Base-by-base conservation (phyloP, 1,140 invertebrate genomes). In the Trichonephila clavata region DNA sequence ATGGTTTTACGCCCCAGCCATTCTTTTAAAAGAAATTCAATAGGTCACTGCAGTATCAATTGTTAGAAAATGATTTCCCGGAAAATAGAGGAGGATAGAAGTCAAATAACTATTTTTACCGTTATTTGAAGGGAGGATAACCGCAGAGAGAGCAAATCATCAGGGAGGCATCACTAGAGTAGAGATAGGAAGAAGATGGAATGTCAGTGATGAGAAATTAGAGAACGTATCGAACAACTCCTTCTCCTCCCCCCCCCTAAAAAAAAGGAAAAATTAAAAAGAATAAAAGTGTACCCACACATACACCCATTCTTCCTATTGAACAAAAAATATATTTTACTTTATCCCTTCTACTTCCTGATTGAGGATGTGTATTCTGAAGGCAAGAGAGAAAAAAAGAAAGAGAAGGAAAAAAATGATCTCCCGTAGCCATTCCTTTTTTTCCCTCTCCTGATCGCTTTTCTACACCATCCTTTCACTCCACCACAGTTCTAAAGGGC, bases 311-410 rank as follows among this genome's bases (percentile, higher is more conserved):
- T 77, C 18, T 39, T 16, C 71, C 24, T 13, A 18, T 10, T 7
- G 18, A 77, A 77, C 27, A 77, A 77, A 77, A 32, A 77, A 24
- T n/a, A 68, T 68, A 24, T 68, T 77, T 32, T 32, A 77, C 71
- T 27, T 77, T 77, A 77, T 77, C 71, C 71, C 32, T 32, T 77
- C 27, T 18, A 39, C 27, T 77, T 77, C 27, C 27, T 77, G 71
- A 77, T 77, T 77, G 71, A 77, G 71, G 71, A 77, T 77, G 71
- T 77, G 71, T 77, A 77, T 77, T 77, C 71, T 39, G 27, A 32
- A 77, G 27, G 27, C 27, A 77, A 77, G 71, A 14, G n/a, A 71
- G 50, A 50, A 43, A 43, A 43, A 27, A 32, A 14, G 27, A 24
- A 77, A 77, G 71, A 14, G 24, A 77, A 14, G 65, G 27, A 39